Conservation (phyloP, 2,797 vertebrate genomes). For the Coracias cyanogaster region DNA sequence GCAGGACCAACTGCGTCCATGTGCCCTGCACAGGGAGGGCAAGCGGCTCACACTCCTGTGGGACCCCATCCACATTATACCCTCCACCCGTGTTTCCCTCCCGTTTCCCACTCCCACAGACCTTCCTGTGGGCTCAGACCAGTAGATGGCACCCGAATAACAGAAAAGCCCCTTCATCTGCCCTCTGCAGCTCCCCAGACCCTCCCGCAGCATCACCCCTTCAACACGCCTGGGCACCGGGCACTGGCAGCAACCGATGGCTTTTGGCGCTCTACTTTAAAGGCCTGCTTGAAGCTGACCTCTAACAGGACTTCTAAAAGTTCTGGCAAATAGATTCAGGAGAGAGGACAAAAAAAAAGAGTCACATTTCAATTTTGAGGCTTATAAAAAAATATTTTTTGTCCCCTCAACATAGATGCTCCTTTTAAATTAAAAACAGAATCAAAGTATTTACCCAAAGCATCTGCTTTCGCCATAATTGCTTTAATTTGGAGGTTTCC, state of each 20-base stretch:
- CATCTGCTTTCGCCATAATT: neutral
- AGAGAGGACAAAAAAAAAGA: rapidly evolving
- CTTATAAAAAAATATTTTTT: neutral
- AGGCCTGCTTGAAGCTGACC: neutral
- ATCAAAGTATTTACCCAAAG: neutral
- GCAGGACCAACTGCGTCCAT: rapidly evolving
- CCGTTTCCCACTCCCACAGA: neutral
- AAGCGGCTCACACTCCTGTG: rapidly evolving
- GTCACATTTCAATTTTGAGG: neutral
- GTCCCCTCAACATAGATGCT: neutral
- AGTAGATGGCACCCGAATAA: conserved; percentile 71
- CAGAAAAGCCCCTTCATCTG: neutral
- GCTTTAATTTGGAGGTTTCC: neutral
- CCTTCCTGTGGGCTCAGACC: neutral
- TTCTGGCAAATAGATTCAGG: neutral
- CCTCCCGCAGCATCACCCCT: neutral
- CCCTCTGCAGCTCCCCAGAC: neutral
- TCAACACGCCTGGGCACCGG: rapidly evolving
- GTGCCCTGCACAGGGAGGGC: neutral
- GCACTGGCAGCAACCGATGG: rapidly evolving
- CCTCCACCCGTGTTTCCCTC: rapidly evolving
- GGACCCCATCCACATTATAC: neutral
- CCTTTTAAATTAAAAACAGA: neutral
- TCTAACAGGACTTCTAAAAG: neutral
- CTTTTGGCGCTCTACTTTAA: neutral